phyloP scores from a whole-genome alignment of 2,888 invertebrate genomes.

The Zaprionus lineosus region DNA sequence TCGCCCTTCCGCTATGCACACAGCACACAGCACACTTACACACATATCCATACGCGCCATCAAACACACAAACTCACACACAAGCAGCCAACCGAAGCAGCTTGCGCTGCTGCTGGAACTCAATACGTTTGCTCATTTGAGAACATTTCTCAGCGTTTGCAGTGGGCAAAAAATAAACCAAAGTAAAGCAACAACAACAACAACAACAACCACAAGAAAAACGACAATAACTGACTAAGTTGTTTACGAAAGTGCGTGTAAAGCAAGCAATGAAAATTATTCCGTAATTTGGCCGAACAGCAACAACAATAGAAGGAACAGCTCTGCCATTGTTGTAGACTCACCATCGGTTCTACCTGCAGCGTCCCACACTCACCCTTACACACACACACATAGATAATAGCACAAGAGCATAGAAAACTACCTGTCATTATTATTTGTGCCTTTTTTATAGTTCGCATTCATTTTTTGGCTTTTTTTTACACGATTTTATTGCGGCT shows the following conservation, averaged over 20 bases:
- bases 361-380: conserved; percentile 51
- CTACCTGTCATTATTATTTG: conserved; percentile 76
- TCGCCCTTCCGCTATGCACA: conserved; percentile 31
- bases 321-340: conserved; percentile 40
- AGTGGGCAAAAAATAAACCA: conserved; percentile 36
- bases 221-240: conserved; percentile 53
- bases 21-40: conserved; percentile 5
- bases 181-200: conserved; percentile 26
- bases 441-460: conserved; percentile 54
- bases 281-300: conserved; percentile 60
- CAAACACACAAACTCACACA: conserved; percentile 6
- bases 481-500: conserved; percentile 7
- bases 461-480: conserved; percentile 21
- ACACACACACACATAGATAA: conserved; percentile 28
- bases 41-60: neutral
- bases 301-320: conserved; percentile 29
- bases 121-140: conserved; percentile 43
- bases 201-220: conserved; percentile 28
- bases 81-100: conserved; percentile 13
- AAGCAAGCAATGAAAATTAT: conserved; percentile 65
- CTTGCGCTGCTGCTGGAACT: conserved; percentile 35
- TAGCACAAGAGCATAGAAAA: conserved; percentile 57
- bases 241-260: conserved; percentile 78
- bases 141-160: conserved; percentile 67
- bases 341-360: conserved; percentile 66